Evolutionary conservation across 1,140 invertebrate genomes (phyloP).

Genomic region (Drosophila bifasciata): DNA sequence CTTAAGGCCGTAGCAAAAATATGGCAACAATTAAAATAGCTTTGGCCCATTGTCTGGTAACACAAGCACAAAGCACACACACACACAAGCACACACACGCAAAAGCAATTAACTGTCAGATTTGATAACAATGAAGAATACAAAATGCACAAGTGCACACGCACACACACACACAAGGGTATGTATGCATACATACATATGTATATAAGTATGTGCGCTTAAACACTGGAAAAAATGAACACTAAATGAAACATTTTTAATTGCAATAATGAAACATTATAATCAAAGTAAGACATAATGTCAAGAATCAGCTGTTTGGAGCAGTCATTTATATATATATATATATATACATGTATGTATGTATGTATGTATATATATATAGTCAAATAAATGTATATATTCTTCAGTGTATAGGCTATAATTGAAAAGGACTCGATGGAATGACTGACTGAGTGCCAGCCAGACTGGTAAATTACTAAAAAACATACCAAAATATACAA

Average conservation of each 20-base stretch:
- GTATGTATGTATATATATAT: not conserved
- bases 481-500: constrained; percentile 64
- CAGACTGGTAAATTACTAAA: constrained; percentile 56
- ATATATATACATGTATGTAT: not conserved
- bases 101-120: constrained; percentile 71
- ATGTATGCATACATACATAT: too few species aligned
- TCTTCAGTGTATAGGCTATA: constrained; percentile 24
- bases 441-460: constrained; percentile 16
- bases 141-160: constrained; percentile 47
- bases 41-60: constrained; percentile 35
- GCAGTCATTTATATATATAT: too few species aligned
- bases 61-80: too few species aligned
- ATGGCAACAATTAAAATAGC: constrained; percentile 61
- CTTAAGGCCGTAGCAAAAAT: constrained; percentile 60
- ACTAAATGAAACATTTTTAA: too few species aligned
- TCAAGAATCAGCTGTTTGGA: too few species aligned
- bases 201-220: too few species aligned
- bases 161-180: too few species aligned
- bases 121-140: constrained; percentile 68
- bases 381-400: not conserved
- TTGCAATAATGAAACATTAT: too few species aligned
- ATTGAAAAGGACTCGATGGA: constrained; percentile 59
- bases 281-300: too few species aligned
- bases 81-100: constrained; percentile 43
- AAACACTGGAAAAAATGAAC: too few species aligned